A percentile compares a stretch with the other conserved stretches of the same genome.
Evolutionary conservation across 2,797 vertebrate genomes (phyloP).

Genomic region (Rhinogobio ventralis): DNA sequence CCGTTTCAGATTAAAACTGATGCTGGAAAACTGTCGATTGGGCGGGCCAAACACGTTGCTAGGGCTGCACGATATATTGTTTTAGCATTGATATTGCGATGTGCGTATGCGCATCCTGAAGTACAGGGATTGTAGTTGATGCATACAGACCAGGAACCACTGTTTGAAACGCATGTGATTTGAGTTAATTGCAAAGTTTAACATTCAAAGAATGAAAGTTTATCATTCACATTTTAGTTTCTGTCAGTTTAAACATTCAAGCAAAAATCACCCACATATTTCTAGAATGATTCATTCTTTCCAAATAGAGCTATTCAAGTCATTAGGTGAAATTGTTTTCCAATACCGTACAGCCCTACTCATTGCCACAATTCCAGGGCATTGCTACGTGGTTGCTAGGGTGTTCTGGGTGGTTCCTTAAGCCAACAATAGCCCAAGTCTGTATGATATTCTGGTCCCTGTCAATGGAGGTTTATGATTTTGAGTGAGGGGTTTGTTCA

Average conservation of each 20-base stretch:
- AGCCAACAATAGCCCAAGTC: background rate
- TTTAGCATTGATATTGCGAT: background rate
- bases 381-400: background rate
- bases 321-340: background rate
- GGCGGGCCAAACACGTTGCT: background rate
- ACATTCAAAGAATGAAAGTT: background rate
- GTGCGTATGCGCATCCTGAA: background rate
- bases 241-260: background rate
- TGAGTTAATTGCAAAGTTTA: background rate
- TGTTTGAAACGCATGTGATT: background rate
- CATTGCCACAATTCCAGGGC: background rate
- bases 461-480: background rate
- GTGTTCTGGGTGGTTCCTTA: too few species aligned
- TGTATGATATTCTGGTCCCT: background rate
- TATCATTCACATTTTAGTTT: background rate
- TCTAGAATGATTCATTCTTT: too few species aligned
- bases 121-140: background rate
- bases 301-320: background rate
- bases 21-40: background rate
- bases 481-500: background rate
- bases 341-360: too few species aligned
- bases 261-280: too few species aligned
- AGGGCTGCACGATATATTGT: too few species aligned
- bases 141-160: background rate
- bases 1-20: background rate